These are phyloP conservation scores for Phocoena sinus DNA, from an alignment of 2,113 vertebrate genomes.

Conservation along the genomic window DNA sequence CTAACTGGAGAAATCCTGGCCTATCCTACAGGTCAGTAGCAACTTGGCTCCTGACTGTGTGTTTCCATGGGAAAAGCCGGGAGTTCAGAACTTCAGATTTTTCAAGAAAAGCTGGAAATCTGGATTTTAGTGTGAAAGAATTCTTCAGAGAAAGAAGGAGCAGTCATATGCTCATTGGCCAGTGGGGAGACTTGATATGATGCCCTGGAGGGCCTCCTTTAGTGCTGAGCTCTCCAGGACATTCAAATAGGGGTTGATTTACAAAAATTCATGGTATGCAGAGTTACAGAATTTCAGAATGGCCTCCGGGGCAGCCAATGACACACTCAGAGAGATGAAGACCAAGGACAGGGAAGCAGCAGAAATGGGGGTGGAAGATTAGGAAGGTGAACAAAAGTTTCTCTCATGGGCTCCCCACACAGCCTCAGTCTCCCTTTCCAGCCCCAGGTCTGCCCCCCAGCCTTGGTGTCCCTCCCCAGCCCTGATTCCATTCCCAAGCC, in stretches of 20 bases:
- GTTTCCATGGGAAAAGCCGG: neutral
- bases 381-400: neutral
- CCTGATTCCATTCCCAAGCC: neutral
- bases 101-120: neutral
- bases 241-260: neutral
- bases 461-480: neutral
- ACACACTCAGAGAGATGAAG: neutral
- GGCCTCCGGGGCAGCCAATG: neutral
- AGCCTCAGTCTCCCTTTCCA: neutral
- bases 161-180: neutral
- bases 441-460: neutral
- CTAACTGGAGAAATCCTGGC: neutral
- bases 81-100: neutral
- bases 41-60: neutral
- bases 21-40: neutral
- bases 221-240: neutral
- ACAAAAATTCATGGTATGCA: neutral
- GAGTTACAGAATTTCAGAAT: neutral
- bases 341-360: neutral
- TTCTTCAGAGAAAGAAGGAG: neutral
- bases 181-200: neutral
- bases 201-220: neutral
- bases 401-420: neutral
- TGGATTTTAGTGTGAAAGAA: neutral
- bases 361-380: neutral